Evolutionary conservation across 2,113 vertebrate species (phyloP), one percentile per base, ranked within the genome.

Genomic region (Rhinichthys klamathensis): DNA sequence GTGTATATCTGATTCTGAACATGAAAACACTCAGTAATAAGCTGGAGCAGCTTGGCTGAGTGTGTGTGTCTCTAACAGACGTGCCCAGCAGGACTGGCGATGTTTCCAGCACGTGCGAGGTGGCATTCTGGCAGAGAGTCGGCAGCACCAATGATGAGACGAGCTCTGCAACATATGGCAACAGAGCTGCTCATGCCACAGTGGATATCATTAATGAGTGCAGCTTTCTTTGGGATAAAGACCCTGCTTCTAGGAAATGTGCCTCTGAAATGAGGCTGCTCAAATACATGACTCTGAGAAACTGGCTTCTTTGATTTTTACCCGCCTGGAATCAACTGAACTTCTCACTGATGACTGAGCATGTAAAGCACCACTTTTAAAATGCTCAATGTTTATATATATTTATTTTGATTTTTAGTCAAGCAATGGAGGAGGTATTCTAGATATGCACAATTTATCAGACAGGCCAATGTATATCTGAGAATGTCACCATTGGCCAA

Each of bases 141-240:
- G 90, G 87, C 90, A 88, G 88, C 88, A 80, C 90, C 89, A 89
- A 89, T 87, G 92, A 93, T 88, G 88, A 91, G 92, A 88, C 87
- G 75, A 90, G 88, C 87, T 91, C 84, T 82, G 86, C 56, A 81
- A 89, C 93, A 94, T 94, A 94, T 94, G 93, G 92, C 89, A 56
- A 69, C 87, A 87, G 89, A 91, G 91, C 90, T 88, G 89, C 78
- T 93, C 89, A 88, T 90, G 92, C 91, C 90, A 89, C 91, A 91
- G 93, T 90, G 91, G 89, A 92, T 87, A 73, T 83, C 87, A 87
- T 90, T 93, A 94, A 93, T 92, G 91, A 93, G 92, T 87, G 85
- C 21, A 84, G 84, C 81, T 89, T 88, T 91, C 91, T 78, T 88
- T 89, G 88, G 91, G 93, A 91, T 82, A 83, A 67, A 90, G 76